Percentiles rank a stretch among this genome's conserved stretches.
Conservation (phyloP, 92 coral and sea anemone species). For the Isaurus tuberculatus region DNA sequence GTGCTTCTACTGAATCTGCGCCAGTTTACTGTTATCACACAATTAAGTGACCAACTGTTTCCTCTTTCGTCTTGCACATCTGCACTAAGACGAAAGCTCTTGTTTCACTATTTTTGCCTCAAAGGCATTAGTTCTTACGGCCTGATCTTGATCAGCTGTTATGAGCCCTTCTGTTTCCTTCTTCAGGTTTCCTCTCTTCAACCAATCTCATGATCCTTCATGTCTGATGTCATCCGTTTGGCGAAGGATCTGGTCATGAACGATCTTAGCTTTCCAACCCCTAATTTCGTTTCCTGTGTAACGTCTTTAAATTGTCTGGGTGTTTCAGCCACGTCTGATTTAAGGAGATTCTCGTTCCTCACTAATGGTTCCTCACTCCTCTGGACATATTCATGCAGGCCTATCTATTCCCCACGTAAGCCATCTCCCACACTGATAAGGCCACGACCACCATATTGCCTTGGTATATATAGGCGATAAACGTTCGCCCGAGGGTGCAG, state of each 20-base stretch:
- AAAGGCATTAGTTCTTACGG: too few relatives aligned
- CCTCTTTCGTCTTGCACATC: too few relatives aligned
- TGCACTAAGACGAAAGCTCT: too few relatives aligned
- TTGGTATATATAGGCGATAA: too few relatives aligned
- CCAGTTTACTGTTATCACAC: too few relatives aligned
- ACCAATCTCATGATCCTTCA: neutral
- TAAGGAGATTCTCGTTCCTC: conserved; percentile 31
- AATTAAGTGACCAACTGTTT: too few relatives aligned
- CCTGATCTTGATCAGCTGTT: too few relatives aligned
- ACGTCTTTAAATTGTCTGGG: conserved; percentile 1
- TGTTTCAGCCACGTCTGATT: conserved; percentile 6
- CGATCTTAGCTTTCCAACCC: conserved; percentile 11
- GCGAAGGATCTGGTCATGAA: neutral
- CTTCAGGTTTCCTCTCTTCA: too few relatives aligned
- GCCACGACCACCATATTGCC: too few relatives aligned
- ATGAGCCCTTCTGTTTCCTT: too few relatives aligned
- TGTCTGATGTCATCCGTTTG: conserved; percentile 48
- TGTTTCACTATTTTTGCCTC: too few relatives aligned
- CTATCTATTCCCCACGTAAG: conserved; percentile 39
- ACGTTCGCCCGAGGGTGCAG: conserved; percentile 37
- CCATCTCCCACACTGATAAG: conserved; percentile 48
- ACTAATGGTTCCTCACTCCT: conserved; percentile 38
- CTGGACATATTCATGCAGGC: conserved; percentile 23
- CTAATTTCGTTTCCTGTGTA: neutral
- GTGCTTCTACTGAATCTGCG: too few relatives aligned